Evolutionary conservation across 2,113 vertebrate genomes (phyloP).

Genomic region (Pachyramphus minor): DNA sequence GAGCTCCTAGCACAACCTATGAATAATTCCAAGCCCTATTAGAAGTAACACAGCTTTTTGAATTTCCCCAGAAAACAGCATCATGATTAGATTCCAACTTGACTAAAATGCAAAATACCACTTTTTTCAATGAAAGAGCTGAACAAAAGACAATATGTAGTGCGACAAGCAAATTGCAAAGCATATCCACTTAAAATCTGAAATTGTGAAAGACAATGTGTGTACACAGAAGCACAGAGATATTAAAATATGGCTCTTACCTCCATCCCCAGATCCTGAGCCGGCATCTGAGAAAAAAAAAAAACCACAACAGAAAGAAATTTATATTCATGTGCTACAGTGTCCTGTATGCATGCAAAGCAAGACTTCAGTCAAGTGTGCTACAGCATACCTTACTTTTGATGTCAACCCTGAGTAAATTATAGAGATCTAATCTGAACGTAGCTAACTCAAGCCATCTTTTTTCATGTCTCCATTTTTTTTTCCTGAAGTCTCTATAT

Average conservation of each 20-base stretch:
- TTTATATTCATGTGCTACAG: background rate
- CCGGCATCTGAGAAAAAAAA: constrained; percentile 74
- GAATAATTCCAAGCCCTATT: constrained; percentile 25
- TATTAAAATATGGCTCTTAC: constrained; percentile 68
- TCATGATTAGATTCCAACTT: background rate
- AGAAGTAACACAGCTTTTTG: constrained; percentile 15
- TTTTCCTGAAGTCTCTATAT: background rate
- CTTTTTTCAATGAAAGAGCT: background rate
- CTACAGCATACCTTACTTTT: background rate
- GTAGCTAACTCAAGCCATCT: background rate
- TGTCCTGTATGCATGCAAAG: background rate
- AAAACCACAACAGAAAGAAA: constrained; percentile 1
- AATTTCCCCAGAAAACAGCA: constrained; percentile 38
- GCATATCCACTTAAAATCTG: background rate
- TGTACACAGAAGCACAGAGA: background rate
- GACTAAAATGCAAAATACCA: constrained; percentile 24
- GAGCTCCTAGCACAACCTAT: constrained; percentile 39
- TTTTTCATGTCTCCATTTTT: background rate
- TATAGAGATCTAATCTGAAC: constrained; percentile 19
- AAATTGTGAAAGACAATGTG: background rate
- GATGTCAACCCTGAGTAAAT: constrained; percentile 43
- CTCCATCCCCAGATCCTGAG: constrained; percentile 85
- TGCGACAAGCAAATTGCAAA: background rate
- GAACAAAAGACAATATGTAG: background rate
- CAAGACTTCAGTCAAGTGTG: background rate